Evolutionary conservation across 2,797 vertebrate genomes (phyloP), one percentile per base, ranked within the genome.

Genomic region (Sus cebifrons): DNA sequence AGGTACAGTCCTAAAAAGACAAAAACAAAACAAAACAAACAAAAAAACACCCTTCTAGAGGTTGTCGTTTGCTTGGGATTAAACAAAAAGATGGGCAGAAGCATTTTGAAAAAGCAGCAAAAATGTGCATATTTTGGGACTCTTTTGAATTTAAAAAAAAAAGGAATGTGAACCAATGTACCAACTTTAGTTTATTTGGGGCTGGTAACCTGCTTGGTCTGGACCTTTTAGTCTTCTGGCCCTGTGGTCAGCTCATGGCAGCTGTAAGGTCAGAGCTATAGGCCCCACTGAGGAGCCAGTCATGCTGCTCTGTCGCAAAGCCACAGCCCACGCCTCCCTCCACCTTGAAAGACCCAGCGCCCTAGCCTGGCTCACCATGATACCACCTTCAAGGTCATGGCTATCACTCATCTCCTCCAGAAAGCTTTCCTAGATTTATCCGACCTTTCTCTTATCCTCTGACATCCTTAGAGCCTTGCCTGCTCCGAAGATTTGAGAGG

Each of bases 1-100:
- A 5, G 44, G 44, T 49, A 10, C 44, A 10, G 44, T 10, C 9
- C 6, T 49, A 49, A 49, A 10, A 49, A 49, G 44, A 49, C 44
- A 49, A 49, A 49, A 49, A 49, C 9, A 49, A 49, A 49, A 49
- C 44, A 49, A 49, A 49, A 49, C 44, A 49, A 49, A 49, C 44
- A 49, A 49, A 49, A 49, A 49, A 56, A 56, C n/a, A 29, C 6
- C 56, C 44, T 40, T 73, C 64, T n/a, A 77, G 87, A 81, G 56
- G 25, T 36, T 16, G 70, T 4, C 82, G 58, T 29, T 25, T 36
- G 12, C 11, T 27, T 90, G 29, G 44, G 77, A 75, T 68, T 83
- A 89, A 86, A 74, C 29, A 81, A 79, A 64, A 89, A 92, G 71
- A 71, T 52, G 5, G 10, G n/a, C 4, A 44, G 64, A 93, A 86